Base-by-base conservation (phyloP, 2,888 invertebrate genomes). In the Orthonychiurus folsomi region DNA sequence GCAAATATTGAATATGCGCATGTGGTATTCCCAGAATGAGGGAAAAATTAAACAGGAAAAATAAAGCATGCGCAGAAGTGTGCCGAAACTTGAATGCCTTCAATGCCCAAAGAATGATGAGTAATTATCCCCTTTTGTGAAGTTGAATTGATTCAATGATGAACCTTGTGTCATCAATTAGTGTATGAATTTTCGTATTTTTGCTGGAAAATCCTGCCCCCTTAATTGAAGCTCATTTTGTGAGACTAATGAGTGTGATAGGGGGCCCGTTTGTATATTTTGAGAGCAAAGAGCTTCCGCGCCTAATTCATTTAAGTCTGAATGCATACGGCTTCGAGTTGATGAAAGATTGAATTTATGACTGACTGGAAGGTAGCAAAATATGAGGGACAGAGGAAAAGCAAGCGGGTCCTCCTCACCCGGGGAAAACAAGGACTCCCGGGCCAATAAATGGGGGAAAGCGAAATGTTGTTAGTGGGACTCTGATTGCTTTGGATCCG, bases 161-260 rank as follows among this genome's bases (percentile, higher is more conserved):
- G 23, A 54, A 25, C 54, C 54, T 24, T 54, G 25, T 54, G 54
- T 24, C 54, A 25, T 24, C 54, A 54, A 54, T 54, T 54, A 37
- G 37, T 15, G 5, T 9, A 15, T 5, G 37, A 37, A 37, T 37
- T 37, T 54, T 3, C 2, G 21, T 24, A 21, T 54, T 54, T 54
- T 54, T 54, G 25, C 23, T 53, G 25, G 58, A 24, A 59, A 53
- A 56, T 37, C 26, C 28, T 18, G 50, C 27, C n/a, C 27, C 52
- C 37, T 37, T 60, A 60, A 63, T 63, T 63, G 55, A 20, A 12
- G 28, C 27, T 27, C 54, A 58, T 60, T 63, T 63, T 61, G 50
- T 59, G 25, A 60, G 60, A 18, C 23, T 63, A 27, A 60, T 63
- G 56, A 63, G 60, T 63, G 50, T 63, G 59, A 60, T 60, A 63